Percentiles rank a stretch among this genome's conserved stretches.
phyloP scores from a whole-genome alignment of 2,113 vertebrate species.

The Hystrix cristata region DNA sequence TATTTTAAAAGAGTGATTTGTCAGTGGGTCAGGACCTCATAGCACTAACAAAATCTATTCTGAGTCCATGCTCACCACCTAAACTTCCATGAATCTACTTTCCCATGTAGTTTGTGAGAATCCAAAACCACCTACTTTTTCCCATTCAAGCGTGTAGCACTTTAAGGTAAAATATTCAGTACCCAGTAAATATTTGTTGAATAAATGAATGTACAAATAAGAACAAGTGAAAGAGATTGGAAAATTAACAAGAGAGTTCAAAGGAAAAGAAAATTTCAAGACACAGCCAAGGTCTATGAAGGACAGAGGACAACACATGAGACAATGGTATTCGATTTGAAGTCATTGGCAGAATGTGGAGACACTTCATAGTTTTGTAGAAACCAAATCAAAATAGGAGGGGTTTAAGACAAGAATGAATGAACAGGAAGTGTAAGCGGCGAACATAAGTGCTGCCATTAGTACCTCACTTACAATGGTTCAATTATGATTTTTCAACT shows the following conservation, averaged over 20 bases:
- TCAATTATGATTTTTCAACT: neutral
- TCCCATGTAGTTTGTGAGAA: neutral
- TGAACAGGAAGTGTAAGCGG: neutral
- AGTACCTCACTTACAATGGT: neutral
- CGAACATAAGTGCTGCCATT: neutral
- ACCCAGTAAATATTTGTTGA: neutral
- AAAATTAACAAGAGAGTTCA: neutral
- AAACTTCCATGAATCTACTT: neutral
- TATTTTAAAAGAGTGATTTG: neutral
- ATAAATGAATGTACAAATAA: neutral
- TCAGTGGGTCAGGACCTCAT: neutral
- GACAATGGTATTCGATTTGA: neutral
- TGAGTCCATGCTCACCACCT: neutral
- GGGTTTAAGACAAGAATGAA: neutral
- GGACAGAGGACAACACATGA: neutral
- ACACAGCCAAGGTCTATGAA: neutral
- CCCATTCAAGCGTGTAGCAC: neutral
- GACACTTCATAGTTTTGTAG: neutral
- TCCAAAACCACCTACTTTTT: neutral
- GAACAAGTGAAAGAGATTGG: neutral
- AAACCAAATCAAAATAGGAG: neutral
- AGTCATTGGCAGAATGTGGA: neutral
- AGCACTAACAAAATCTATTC: neutral
- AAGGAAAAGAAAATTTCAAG: conserved; percentile 1
- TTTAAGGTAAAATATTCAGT: neutral